These are phyloP conservation scores for Apodemia hepburni DNA, from an alignment of 2,888 invertebrate species.

Conservation along the genomic window DNA sequence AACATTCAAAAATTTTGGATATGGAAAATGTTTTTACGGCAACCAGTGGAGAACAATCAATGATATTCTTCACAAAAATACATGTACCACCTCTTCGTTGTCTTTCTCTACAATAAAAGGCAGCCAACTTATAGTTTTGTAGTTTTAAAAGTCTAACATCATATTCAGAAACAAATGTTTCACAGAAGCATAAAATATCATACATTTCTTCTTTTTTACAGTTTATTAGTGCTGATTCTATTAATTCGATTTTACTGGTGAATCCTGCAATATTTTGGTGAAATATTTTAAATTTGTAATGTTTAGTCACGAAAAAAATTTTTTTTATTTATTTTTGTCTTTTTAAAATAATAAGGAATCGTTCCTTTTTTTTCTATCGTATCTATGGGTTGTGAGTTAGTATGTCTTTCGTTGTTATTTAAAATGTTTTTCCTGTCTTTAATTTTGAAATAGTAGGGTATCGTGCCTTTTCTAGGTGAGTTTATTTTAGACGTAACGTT, in stretches of 20 bases:
- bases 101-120: slow-evolving; percentile 11
- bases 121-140: slow-evolving; percentile 10
- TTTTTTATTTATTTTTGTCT: not conserved
- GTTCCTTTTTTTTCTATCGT: slow-evolving; percentile 10
- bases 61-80: not conserved
- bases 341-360: slow-evolving; percentile 15
- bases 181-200: slow-evolving; percentile 9
- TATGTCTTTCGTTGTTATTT: not conserved
- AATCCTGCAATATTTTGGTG: slow-evolving; percentile 19
- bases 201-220: not conserved
- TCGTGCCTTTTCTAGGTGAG: not conserved
- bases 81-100: slow-evolving; percentile 17
- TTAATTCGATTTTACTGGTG: slow-evolving; percentile 13
- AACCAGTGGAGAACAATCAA: not conserved
- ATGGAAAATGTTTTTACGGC: not conserved
- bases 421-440: not conserved
- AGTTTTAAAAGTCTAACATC: slow-evolving; percentile 14
- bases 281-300: slow-evolving; percentile 2
- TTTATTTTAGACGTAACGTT: not conserved
- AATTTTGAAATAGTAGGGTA: not conserved
- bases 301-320: slow-evolving; percentile 10
- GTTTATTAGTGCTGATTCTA: not conserved
- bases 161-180: slow-evolving; percentile 16
- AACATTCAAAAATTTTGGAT: slow-evolving; percentile 11
- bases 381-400: not conserved